These are phyloP conservation scores for Stegana nigrithorax DNA, from an alignment of 2,888 invertebrate species.

Conservation along the genomic window DNA sequence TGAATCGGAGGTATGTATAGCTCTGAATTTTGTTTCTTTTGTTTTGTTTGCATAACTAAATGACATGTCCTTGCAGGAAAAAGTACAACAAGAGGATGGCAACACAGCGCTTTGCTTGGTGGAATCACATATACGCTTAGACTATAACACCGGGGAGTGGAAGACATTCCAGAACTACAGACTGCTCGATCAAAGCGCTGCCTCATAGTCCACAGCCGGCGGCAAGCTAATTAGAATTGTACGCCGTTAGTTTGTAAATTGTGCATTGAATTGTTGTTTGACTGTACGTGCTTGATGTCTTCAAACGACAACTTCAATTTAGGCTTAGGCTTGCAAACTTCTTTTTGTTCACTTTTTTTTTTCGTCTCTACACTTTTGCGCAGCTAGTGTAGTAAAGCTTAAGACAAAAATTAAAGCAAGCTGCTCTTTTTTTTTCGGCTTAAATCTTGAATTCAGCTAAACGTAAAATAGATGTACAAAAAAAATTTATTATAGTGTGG, in stretches of 20 bases:
- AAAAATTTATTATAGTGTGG: conserved; percentile 48
- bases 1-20: conserved; percentile 76
- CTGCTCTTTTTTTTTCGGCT: no score
- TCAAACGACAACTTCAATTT: no score
- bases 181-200: conserved; percentile 73
- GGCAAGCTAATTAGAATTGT: conserved; percentile 10
- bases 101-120: conserved; percentile 72
- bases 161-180: conserved; percentile 92
- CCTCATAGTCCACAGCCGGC: conserved; percentile 53
- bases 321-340: neutral
- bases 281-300: no score
- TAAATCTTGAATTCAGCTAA: conserved; percentile 21
- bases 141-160: conserved; percentile 98
- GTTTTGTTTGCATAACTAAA: neutral
- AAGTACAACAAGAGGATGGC: conserved; percentile 87
- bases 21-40: neutral
- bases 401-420: neutral
- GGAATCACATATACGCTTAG: conserved; percentile 98
- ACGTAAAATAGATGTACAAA: conserved; percentile 57
- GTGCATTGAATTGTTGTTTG: no score
- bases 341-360: neutral
- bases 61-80: conserved; percentile 71
- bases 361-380: no score
- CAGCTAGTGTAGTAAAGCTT: neutral
- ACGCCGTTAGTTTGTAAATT: neutral